Conservation (phyloP, 1,140 invertebrate species). For the Drosophila ercepeae region DNA sequence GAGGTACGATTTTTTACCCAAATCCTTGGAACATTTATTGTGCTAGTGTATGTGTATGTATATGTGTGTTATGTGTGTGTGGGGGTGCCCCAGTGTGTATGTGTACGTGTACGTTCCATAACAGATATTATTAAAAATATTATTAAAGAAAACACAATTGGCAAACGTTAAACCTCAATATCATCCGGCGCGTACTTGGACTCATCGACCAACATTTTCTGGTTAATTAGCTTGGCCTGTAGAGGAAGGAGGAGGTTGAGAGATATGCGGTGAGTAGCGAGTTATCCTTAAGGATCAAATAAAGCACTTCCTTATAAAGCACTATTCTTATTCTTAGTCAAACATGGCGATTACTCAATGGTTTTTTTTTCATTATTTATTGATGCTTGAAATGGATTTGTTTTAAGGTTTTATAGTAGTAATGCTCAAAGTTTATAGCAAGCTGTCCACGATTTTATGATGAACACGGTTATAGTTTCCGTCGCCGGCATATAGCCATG, state of each 20-base stretch:
- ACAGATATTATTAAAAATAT: conserved; percentile 40
- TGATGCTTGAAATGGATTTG: background rate
- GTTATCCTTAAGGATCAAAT: background rate
- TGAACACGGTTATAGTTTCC: background rate
- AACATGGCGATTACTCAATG: background rate
- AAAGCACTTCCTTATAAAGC: too few species aligned
- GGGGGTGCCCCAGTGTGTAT: conserved; percentile 22
- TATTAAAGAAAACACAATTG: conserved; percentile 43
- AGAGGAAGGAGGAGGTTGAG: conserved; percentile 37
- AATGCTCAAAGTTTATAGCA: background rate
- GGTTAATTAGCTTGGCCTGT: conserved; percentile 71
- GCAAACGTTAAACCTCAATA: conserved; percentile 74
- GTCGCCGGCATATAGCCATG: background rate
- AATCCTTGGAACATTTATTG: conserved; percentile 45
- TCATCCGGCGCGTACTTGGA: conserved; percentile 78
- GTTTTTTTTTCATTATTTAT: conserved; percentile 6
- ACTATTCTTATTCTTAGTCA: background rate
- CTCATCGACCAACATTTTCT: conserved; percentile 72
- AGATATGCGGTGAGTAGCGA: conserved; percentile 28
- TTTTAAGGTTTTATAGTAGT: background rate
- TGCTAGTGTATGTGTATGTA: conserved; percentile 15
- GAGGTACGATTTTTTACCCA: conserved; percentile 24
- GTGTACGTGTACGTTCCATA: conserved; percentile 20
- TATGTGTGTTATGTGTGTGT: conserved; percentile 19
- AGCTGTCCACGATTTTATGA: conserved; percentile 4